Conservation (phyloP, 2,113 vertebrate genomes). For the Tympanuchus pallidicinctus region DNA sequence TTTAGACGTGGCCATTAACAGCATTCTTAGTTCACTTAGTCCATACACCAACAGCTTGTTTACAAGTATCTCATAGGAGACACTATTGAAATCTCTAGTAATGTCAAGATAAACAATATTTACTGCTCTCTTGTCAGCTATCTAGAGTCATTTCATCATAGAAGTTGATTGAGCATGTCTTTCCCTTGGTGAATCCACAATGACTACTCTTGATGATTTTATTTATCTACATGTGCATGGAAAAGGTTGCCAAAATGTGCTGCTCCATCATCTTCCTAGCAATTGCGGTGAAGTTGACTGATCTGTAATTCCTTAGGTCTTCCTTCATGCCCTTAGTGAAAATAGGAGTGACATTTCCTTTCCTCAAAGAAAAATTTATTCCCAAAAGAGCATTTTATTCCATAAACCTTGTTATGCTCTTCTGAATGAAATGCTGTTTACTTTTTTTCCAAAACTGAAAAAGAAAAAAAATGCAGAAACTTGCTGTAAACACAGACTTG, state of each 20-base stretch:
- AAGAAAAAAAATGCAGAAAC: neutral
- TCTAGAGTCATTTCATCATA: neutral
- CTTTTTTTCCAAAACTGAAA: neutral
- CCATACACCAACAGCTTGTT: neutral
- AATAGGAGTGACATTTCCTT: no score
- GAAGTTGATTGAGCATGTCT: neutral
- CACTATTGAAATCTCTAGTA: neutral
- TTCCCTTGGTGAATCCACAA: neutral
- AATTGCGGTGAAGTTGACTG: no score
- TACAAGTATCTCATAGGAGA: neutral
- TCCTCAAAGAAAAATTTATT: neutral
- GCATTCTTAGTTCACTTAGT: neutral
- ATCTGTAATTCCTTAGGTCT: no score
- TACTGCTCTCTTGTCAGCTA: neutral
- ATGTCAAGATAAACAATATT: neutral
- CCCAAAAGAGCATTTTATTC: neutral
- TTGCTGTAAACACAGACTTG: neutral
- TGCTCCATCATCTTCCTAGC: no score
- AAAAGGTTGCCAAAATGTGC: neutral
- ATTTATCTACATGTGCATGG: neutral
- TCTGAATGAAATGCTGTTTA: neutral
- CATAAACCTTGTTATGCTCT: neutral
- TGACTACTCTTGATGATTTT: neutral
- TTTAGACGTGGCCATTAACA: neutral
- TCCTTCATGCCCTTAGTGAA: no score